Conservation (phyloP, 2,888 invertebrate genomes). For the Cephus spinipes region DNA sequence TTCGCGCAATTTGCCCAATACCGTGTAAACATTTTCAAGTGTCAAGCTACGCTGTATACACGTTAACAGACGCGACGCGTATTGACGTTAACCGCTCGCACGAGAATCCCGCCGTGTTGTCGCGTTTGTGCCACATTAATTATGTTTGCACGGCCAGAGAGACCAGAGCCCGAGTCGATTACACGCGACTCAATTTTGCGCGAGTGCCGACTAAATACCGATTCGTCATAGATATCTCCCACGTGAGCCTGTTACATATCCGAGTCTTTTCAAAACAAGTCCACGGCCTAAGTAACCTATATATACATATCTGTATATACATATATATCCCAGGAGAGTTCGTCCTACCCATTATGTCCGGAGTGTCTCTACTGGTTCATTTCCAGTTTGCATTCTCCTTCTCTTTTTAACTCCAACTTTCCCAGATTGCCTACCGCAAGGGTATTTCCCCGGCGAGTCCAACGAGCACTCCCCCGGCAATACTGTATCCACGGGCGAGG, state of each 20-base stretch:
- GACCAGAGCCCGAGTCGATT: not conserved
- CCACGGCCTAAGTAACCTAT: not conserved
- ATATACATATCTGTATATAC: no score
- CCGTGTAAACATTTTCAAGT: not conserved
- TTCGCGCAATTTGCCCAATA: not conserved
- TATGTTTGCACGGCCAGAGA: not conserved
- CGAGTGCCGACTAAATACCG: not conserved
- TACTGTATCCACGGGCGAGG: not conserved
- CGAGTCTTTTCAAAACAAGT: not conserved
- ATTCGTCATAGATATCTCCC: not conserved
- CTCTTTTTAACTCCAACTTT: not conserved
- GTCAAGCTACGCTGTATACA: not conserved
- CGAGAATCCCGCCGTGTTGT: not conserved
- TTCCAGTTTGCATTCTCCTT: not conserved
- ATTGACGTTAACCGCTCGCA: not conserved
- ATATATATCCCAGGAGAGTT: not conserved
- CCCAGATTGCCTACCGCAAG: not conserved
- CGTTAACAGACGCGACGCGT: not conserved
- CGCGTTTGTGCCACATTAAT: not conserved
- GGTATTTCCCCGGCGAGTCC: not conserved
- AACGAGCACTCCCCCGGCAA: not conserved
- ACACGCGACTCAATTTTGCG: not conserved
- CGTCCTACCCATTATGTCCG: not conserved
- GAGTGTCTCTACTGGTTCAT: not conserved
- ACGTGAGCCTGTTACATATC: not conserved